Evolutionary conservation across 2,888 invertebrate genomes (phyloP), one percentile per base, ranked within the genome.

Genomic region (Aspidiotus destructor): DNA sequence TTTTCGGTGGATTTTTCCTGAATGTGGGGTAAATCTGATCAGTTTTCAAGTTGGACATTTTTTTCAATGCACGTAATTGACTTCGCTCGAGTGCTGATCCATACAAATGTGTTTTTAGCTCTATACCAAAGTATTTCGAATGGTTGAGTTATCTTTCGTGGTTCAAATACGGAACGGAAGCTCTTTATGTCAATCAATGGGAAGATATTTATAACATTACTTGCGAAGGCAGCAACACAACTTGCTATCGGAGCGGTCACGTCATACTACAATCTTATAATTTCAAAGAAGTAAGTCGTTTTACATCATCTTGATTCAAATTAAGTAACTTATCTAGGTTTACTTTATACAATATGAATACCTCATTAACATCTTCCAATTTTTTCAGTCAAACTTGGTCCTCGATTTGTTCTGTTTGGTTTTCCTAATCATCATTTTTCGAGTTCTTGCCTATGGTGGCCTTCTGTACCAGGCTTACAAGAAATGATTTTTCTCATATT

Each of bases 1-100:
- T 98, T 16, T 97, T 98, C 77, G 96, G 96, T 70, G 97, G 97
- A 57, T 95, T 93, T 81, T 95, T 95, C 79, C 81, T 97, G 55
- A 96, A 96, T 77, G 85, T 89, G 28, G 88, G 86, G 86, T 91
- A 80, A 82, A 83, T 78, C 69, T 5, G 28, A 28, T 3, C 28
- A 28, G 28, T 28, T 28, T 28, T 28, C 28, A 28, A 28, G 28
- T 28, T 28, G 5, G 28, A 28, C 1, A 28, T 28, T 28, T 28
- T n/a, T 28, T 28, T 1, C 28, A 28, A 28, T 28, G 28, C 5
- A 28, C 5, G 28, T 28, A 28, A 28, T 28, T 28, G 28, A 28
- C 28, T 28, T 5, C 5, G 28, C 28, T 28, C 28, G 28, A 28
- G 2, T 28, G 28, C 28, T 28, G 28, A 28, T 28, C 1, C 28